Base-by-base conservation (phyloP, 1,140 invertebrate genomes). In the Neuroterus valhalla region DNA sequence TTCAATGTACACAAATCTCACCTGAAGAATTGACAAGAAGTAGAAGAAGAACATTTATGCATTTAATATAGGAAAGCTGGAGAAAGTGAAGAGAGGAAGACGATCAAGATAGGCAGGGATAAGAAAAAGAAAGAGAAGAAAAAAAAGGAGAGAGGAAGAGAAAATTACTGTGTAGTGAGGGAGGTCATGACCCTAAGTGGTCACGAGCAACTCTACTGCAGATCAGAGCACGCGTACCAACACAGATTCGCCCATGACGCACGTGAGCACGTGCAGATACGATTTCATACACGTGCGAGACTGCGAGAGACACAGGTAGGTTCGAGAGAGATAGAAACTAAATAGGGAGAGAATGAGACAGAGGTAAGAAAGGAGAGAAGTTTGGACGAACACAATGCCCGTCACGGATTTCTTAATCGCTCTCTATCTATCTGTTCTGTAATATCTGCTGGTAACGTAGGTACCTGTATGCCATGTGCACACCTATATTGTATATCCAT, bases 321-420 rank as follows among this genome's bases (percentile, higher is more conserved):
- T 21, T 55, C 50, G 38, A 46, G 48, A 50, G 71, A 78, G 21
- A 68, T 23, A 43, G 12, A 42, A 50, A 15, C 23, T 46, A 26
- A 62, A 38, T 38, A 70, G 48, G 55, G 67, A 55, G 46, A 71
- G 42, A 55, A 52, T 17, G 48, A 45, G 62, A 68, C 52, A 38
- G 48, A 62, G 70, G 62, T 14, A 21, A 62, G 21, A 46, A 52
- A 43, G 38, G 70, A 52, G 23, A 70, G 44, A 43, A 66, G 43
- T 67, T 70, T 55, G 68, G 71, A 72, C 19, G 73, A 75, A 72
- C 77, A 88, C 88, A 89, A 89, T 89, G 84, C 78, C 82, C 86
- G 84, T 88, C 88, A 89, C 83, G 85, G 84, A 87, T 88, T 88
- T 89, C 87, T 89, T 88, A 89, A 89, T 88, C 87, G 86, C 78